phyloP scores from a whole-genome alignment of 1,140 invertebrate species.

The Drosophila nikananu region DNA sequence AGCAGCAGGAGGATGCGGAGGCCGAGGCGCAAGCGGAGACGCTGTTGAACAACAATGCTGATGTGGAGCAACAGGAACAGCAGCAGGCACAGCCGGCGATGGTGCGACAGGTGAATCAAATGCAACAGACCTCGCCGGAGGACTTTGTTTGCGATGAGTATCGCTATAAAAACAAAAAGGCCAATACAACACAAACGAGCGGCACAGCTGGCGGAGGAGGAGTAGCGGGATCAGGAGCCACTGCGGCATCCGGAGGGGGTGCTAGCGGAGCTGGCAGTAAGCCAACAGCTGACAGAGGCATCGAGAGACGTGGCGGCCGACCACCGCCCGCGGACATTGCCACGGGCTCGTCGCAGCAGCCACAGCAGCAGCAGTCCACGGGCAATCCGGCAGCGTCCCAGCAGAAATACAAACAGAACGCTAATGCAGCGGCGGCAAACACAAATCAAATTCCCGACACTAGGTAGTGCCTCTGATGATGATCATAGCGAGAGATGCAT shows the following conservation, averaged over 20 bases:
- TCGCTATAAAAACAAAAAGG: constrained; percentile 77
- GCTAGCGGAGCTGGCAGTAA: constrained; percentile 62
- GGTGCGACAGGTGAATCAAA: constrained; percentile 82
- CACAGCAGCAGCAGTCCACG: constrained; percentile 62
- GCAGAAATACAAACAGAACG: constrained; percentile 79
- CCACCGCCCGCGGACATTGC: constrained; percentile 70
- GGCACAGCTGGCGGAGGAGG: constrained; percentile 33
- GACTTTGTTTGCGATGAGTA: constrained; percentile 82
- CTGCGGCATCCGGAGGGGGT: constrained; percentile 37
- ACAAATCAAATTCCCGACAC: constrained; percentile 85
- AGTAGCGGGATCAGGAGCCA: constrained; percentile 38
- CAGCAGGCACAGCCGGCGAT: constrained; percentile 48
- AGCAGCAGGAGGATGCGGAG: constrained; percentile 57
- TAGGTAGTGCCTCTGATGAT: constrained; percentile 83
- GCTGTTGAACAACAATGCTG: constrained; percentile 79
- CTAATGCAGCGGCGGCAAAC: constrained; percentile 63
- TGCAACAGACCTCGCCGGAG: constrained; percentile 84
- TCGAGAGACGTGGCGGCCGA: constrained; percentile 74
- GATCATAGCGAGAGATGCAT: constrained; percentile 44
- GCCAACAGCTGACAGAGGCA: constrained; percentile 79
- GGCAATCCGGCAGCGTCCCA: constrained; percentile 49
- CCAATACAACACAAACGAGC: constrained; percentile 73
- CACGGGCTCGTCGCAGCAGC: constrained; percentile 68
- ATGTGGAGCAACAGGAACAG: constrained; percentile 64
- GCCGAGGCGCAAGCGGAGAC: constrained; percentile 76